Base-by-base conservation (phyloP, 2,113 vertebrate species). In the Elaphurus davidianus region DNA sequence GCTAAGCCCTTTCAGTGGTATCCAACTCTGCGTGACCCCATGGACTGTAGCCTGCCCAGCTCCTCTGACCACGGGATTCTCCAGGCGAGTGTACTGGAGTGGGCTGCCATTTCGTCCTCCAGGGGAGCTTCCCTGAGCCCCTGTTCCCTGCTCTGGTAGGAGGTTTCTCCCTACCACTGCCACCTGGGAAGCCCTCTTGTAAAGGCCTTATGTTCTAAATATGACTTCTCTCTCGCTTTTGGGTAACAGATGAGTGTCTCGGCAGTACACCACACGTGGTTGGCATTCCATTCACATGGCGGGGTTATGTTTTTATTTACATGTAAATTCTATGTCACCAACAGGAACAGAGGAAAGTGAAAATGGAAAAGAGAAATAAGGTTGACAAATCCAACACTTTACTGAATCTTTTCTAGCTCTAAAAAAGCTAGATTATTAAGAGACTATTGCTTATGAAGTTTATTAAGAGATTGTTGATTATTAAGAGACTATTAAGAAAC, bases 361-460 rank as follows among this genome's bases (percentile, higher is more conserved):
- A 76, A 52, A 40, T 33, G 5, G 89, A 45, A 94, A 36, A 64
- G 2, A 59, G 40, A 96, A 93, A 60, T 17, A 57, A 92, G 28
- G 2, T 50, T 88, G 28, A 15, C 0, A 4, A 89, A 83, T 57
- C 12, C 7, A 74, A 59, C 4, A 25, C 27, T 92, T 90, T 19
- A 40, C 12, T 84, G 25, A 57, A 64, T 33, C 52, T 94, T 86
- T 91, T 62, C 40, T 85, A 3, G 50, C 3, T 45, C 45, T 89
- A 67, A 95, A 90, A 89, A 23, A 81, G 11, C 23, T 90, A 57
- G 88, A 54, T 78, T 96, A n/a, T 94, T 64, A 87, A 96, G 10
- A n/a, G 57, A 74, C 3, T 54, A 14, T 83, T 90, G 64, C 21
- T 71, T 71, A 36, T 71, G 21, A 71, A 71, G 64, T 71, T n/a